Conservation (phyloP, 2,113 vertebrate genomes). For the Mormoops blainvillei region DNA sequence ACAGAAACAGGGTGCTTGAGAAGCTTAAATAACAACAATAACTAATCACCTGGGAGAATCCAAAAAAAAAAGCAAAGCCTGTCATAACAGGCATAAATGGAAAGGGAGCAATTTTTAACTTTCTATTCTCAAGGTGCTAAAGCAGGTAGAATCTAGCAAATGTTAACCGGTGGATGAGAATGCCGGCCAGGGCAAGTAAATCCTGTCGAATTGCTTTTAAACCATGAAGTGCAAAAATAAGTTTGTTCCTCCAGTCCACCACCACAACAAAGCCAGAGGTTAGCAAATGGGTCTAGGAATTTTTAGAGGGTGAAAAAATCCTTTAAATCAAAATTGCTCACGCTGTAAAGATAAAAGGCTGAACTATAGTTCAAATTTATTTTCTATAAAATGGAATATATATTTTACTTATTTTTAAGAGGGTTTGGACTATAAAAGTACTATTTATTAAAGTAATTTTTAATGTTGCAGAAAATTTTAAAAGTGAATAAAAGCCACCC, state of each 20-base stretch:
- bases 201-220: background rate
- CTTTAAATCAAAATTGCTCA: background rate
- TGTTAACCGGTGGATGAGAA: background rate
- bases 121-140: background rate
- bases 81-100: background rate
- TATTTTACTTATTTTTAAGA: background rate
- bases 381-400: background rate
- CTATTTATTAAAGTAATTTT: background rate
- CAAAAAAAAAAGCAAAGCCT: background rate
- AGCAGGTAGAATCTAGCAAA: background rate
- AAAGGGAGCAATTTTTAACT: background rate
- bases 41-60: background rate
- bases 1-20: background rate
- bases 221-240: background rate
- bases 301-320: background rate
- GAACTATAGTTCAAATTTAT: background rate
- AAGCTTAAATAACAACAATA: background rate
- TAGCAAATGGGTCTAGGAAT: background rate
- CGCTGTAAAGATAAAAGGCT: background rate
- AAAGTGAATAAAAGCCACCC: background rate
- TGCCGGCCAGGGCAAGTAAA: background rate
- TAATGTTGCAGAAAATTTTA: background rate
- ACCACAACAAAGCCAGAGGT: background rate
- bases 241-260: background rate
- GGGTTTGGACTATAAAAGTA: background rate